phyloP scores from a whole-genome alignment of 1,140 invertebrate genomes.

The Bombus sibiricus region DNA sequence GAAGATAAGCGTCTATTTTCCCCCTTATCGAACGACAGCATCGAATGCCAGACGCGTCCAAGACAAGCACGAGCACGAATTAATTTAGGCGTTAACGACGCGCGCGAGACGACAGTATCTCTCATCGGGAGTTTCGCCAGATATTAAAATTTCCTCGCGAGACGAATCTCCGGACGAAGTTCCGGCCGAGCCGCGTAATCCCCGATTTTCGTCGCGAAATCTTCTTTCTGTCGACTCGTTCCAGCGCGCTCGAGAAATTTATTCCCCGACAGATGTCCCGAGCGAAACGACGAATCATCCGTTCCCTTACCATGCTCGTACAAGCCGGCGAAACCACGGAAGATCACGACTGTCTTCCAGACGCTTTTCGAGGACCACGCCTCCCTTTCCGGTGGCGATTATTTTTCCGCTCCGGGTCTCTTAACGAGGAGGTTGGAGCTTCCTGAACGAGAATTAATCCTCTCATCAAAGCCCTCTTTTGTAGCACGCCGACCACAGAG shows the following conservation, averaged over 20 bases:
- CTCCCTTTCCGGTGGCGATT: slow-evolving; percentile 38
- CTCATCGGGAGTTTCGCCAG: slow-evolving; percentile 5
- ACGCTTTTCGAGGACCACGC: slow-evolving; percentile 9
- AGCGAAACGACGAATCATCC: neutral
- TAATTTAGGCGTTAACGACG: slow-evolving; percentile 32
- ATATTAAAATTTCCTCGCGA: slow-evolving; percentile 44
- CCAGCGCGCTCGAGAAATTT: slow-evolving; percentile 1
- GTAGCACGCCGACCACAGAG: neutral
- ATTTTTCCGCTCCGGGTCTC: slow-evolving; percentile 24
- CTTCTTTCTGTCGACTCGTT: neutral
- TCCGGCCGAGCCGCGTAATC: slow-evolving; percentile 10
- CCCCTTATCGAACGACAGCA: slow-evolving; percentile 1
- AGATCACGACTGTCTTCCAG: neutral
- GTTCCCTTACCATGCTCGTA: no score
- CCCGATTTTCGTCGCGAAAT: slow-evolving; percentile 12
- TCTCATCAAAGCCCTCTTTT: slow-evolving; percentile 38
- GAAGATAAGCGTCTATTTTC: neutral
- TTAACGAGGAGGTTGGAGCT: slow-evolving; percentile 36
- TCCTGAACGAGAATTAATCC: slow-evolving; percentile 38
- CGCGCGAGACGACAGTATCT: neutral
- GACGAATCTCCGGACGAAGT: slow-evolving; percentile 32
- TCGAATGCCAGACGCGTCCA: neutral
- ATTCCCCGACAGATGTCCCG: slow-evolving; percentile 30
- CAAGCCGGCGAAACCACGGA: neutral
- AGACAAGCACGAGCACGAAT: neutral